Evolutionary conservation across 2,888 invertebrate genomes (phyloP), one percentile per base, ranked within the genome.

Genomic region (Encarsia formosa): DNA sequence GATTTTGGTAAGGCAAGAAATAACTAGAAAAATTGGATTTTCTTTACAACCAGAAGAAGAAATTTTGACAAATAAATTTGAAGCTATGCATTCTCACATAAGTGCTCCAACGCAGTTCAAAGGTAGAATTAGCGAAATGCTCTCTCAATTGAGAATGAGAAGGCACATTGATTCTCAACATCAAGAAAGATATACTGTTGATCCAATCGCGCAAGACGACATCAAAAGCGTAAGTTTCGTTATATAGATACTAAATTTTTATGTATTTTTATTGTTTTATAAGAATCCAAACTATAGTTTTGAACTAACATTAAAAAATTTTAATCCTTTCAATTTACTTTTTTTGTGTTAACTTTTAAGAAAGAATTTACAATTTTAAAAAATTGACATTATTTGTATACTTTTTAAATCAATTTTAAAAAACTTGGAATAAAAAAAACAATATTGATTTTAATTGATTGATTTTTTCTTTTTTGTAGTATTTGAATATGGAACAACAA

Each of bases 21-120:
- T 89, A 56, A 81, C 85, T 2, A 81, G 94, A n/a, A 92, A 93
- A 71, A 84, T 88, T 53, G 95, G 95, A 6, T 82, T 89, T 45
- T 87, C 92, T 1, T 77, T 96, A 22, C 86, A 88, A 62, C 88
- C 90, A 0, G 94, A 95, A 64, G 97, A 97, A 73, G 96, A 96
- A 73, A 82, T 87, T 9, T 77, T 93, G n/a, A 81, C 91, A 43
- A 89, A 89, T 44, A 86, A 90, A 59, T 78, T 96, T 40, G 93
- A 96, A 74, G 85, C 87, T 48, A 82, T 96, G 68, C 86, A 91
- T 54, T 83, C 88, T 0, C 88, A 94, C 66, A 82, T 97, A 16
- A 90, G 91, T 63, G 88, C 91, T 13, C 95, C 96, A 24, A 91
- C 93, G 34, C 90, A 96, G 62, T 92, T 91, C 68, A 94, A 93